A percentile compares a stretch with the other conserved stretches of the same genome.
Evolutionary conservation across 2,888 invertebrate species (phyloP).

Genomic region (Trilocha varians): DNA sequence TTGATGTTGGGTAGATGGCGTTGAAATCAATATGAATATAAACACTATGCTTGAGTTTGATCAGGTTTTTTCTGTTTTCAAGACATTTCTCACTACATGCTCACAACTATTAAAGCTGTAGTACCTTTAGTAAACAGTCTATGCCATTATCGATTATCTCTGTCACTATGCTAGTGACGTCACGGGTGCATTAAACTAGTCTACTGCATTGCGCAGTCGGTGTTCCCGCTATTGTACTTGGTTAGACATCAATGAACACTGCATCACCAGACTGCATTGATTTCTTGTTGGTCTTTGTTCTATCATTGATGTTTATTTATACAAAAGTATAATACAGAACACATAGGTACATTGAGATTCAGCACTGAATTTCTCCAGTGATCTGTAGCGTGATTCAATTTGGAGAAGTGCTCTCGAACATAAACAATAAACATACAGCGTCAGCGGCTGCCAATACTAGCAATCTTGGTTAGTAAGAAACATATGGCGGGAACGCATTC

Average conservation of each 20-base stretch:
- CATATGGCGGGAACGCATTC: slow-evolving; percentile 55
- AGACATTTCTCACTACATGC: no score
- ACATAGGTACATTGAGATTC: slow-evolving; percentile 36
- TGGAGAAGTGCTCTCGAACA: not conserved
- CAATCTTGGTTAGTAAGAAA: slow-evolving; percentile 44
- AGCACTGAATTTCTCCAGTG: not conserved
- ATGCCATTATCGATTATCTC: no score
- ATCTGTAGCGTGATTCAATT: not conserved
- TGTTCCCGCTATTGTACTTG: slow-evolving; percentile 34
- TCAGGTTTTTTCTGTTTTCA: no score
- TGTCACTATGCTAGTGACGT: slow-evolving; percentile 44
- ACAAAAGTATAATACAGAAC: no score
- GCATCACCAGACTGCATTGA: no score
- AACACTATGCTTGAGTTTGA: no score
- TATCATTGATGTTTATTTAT: no score
- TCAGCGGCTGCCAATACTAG: slow-evolving; percentile 27
- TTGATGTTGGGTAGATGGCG: no score
- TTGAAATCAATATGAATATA: no score
- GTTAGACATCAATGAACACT: slow-evolving; percentile 37
- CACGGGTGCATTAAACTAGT: slow-evolving; percentile 51
- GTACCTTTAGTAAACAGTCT: no score
- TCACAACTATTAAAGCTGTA: no score
- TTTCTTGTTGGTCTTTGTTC: no score
- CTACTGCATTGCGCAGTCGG: slow-evolving; percentile 27
- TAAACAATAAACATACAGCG: not conserved